These are phyloP conservation scores for Lytechinus variegatus DNA, from an alignment of 35 echinoderm and acorn worm genomes.

Conservation along the genomic window DNA sequence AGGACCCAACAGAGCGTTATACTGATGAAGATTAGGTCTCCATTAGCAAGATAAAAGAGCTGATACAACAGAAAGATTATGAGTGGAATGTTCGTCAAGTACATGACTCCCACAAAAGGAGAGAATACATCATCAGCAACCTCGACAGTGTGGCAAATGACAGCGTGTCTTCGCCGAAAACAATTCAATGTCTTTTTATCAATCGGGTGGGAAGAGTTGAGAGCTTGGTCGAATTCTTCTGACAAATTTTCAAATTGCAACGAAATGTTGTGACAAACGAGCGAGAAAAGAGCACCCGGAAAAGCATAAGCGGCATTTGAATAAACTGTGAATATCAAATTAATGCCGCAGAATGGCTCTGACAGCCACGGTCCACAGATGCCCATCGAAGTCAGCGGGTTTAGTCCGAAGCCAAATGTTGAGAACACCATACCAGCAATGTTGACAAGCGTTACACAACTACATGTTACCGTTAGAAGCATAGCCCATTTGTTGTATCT, in stretches of 20 bases:
- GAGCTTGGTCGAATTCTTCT: neutral
- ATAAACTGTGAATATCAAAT: neutral
- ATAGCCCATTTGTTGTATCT: neutral
- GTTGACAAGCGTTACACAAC: neutral
- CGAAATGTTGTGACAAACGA: neutral
- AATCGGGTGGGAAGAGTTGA: neutral
- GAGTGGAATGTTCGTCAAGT: neutral
- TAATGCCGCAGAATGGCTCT: neutral
- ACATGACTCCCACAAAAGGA: neutral
- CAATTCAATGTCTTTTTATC: neutral
- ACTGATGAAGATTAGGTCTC: neutral
- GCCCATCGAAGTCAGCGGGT: neutral
- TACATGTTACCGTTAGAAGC: neutral
- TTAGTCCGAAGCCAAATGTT: neutral
- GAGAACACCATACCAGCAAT: neutral
- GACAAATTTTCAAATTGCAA: neutral
- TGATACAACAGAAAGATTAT: constrained; percentile 1
- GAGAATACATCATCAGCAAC: neutral
- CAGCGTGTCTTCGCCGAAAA: neutral
- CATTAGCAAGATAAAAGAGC: neutral
- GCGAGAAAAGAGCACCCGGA: neutral
- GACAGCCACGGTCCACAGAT: neutral
- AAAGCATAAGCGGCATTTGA: neutral
- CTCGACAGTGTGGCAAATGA: neutral
- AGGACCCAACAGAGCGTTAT: neutral